Base-by-base conservation (phyloP, 2,797 vertebrate species). In the Sparidentex hasta region DNA sequence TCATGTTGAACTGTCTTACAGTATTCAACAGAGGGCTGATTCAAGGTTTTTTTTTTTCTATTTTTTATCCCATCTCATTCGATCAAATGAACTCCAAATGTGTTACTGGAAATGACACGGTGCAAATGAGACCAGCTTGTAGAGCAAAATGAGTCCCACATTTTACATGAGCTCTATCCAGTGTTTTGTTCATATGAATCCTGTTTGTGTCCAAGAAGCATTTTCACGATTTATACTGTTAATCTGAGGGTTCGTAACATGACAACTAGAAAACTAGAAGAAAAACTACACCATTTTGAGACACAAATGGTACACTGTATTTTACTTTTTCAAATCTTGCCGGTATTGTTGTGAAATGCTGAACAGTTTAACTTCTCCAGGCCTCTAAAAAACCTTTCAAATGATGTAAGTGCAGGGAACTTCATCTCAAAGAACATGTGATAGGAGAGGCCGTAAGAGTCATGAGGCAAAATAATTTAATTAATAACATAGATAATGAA, bases 21-120 rank as follows among this genome's bases (percentile, higher is more conserved):
- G 54, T 18, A 18, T 73, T 25, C 21, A 59, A 25, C 5, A 55
- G 8, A 56, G 16, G 41, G 11, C n/a, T 43, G 27, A 46, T 64
- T 46, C 7, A 3, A 70, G 44, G 18, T 47, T 27, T 51, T 27
- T 27, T 27, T 27, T 27, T 58, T 71, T 65, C 29, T 52, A 9
- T 18, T 58, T 71, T 65, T 43, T 52, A 9, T 18, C 18, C 7
- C 44, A 51, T 73, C 11, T 79, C 13, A 57, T 56, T 63, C 65
- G 48, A 70, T 46, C 29, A 13, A 41, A 51, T 38, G 14, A 62
- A 64, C 6, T n/a, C 12, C 38, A 44, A 61, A 58, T 21, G 33
- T 27, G 18, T 61, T 23, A 25, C 17, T 50, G 44, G 21, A 55
- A 65, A 65, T 51, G 7, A 65, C n/a, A 20, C 43, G 50, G 33